Conservation (phyloP, 2,113 vertebrate genomes). For the Chionis minor region DNA sequence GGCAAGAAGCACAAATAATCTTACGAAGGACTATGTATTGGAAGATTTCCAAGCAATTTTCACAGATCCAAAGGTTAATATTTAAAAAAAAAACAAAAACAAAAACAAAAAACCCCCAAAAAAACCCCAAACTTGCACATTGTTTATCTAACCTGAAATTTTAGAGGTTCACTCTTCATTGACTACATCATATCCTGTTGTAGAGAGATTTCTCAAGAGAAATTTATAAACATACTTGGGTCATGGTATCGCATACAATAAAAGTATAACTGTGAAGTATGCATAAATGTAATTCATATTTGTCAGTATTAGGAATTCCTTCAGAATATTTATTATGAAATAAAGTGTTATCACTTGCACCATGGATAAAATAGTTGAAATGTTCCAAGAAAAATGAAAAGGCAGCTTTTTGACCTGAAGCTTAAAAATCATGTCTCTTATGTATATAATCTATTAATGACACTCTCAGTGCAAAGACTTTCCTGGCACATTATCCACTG, state of each 20-base stretch:
- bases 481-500: conserved; percentile 8
- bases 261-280: background rate
- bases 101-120: background rate
- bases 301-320: conserved; percentile 1
- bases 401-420: conserved; percentile 22
- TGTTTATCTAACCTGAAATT: background rate
- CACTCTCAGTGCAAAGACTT: background rate
- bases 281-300: background rate
- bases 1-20: background rate
- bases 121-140: background rate
- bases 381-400: conserved; percentile 28
- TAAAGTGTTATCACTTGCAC: conserved; percentile 5
- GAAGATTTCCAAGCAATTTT: conserved; percentile 10
- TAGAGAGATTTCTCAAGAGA: background rate
- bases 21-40: background rate
- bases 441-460: conserved; percentile 57
- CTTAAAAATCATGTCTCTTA: conserved; percentile 35
- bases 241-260: background rate
- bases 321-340: conserved; percentile 19
- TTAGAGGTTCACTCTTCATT: background rate
- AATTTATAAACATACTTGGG: background rate
- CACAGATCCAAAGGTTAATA: background rate
- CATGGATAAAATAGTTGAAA: background rate
- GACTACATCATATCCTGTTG: background rate
- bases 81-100: background rate